Evolutionary conservation across 2,113 vertebrate genomes (phyloP), one percentile per base, ranked within the genome.

Genomic region (Xenopus laevis): DNA sequence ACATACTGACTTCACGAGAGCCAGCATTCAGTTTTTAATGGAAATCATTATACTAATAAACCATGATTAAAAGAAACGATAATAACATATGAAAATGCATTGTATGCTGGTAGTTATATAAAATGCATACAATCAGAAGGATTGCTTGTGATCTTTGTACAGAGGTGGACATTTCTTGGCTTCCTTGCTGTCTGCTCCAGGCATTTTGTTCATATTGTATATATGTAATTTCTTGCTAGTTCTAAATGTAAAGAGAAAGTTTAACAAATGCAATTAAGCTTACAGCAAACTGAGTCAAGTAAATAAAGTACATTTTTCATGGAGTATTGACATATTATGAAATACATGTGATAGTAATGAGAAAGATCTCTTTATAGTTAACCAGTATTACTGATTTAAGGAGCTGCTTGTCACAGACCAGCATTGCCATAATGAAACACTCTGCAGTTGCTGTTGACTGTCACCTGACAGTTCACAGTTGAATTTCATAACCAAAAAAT

Each of bases 391-490:
- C 13, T 62, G 58, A 10, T 30, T 20, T 17, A 59, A 61, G 55
- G 23, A 68, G 20, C 55, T 57, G 47, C 65, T 27, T 70, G 73
- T 75, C 73, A n/a, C 20, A 52, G 65, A 69, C 46, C 69, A 63
- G 58, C 23, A n/a, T 10, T 52, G 23, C 47, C 44, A 68, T 68
- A 75, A 62, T 75, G 46, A 68, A 68, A 75, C 72, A 75, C 45
- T 62, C 73, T 21, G 15, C 45, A 23, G 65, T 53, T 23, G 30
- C 65, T 75, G 65, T 40, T 75, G 73, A 75, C 58, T 69, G 73
- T 75, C 73, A 69, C 57, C 50, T 75, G 73, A 55, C 73, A 75
- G 73, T 53, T 68, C 53, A 50, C 13, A 33, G 53, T 69, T 63
- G 52, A 30, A 58, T 69, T 69, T 75, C 65, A 69, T 69, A 75